Conservation (phyloP, 2,113 vertebrate species). For the Phalacrocorax brasilianus region DNA sequence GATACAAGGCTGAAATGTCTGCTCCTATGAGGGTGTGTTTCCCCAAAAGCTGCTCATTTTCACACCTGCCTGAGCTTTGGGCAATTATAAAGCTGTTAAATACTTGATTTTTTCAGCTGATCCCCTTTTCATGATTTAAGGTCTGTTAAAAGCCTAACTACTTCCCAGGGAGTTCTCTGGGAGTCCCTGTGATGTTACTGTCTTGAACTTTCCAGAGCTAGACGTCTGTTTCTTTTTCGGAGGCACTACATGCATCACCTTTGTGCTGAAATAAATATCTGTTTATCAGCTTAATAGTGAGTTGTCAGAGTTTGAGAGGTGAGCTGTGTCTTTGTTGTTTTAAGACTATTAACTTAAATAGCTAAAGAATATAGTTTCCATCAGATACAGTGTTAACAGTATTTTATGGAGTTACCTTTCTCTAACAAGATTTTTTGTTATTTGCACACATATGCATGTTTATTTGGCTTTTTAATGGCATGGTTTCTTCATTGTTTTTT, state of each 20-base stretch:
- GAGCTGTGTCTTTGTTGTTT: neutral
- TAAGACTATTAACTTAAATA: neutral
- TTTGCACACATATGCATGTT: neutral
- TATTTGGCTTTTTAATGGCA: neutral
- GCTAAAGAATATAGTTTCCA: neutral
- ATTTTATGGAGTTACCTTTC: neutral
- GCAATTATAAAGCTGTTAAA: neutral
- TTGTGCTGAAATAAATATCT: neutral
- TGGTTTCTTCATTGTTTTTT: constrained; percentile 20
- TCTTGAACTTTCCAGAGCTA: neutral
- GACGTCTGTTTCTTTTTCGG: neutral
- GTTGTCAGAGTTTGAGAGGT: neutral
- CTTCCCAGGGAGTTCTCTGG: neutral
- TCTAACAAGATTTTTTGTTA: neutral
- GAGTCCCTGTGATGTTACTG: neutral
- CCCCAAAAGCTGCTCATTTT: neutral
- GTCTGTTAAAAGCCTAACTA: neutral
- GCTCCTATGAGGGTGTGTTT: neutral
- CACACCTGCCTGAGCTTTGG: neutral
- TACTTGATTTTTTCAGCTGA: neutral
- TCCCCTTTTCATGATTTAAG: neutral
- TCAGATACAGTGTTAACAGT: neutral
- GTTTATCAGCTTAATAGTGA: neutral
- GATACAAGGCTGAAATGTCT: neutral
- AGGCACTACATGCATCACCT: neutral